Evolutionary conservation across 2,113 vertebrate genomes (phyloP), one percentile per base, ranked within the genome.

Genomic region (Laticauda colubrina): DNA sequence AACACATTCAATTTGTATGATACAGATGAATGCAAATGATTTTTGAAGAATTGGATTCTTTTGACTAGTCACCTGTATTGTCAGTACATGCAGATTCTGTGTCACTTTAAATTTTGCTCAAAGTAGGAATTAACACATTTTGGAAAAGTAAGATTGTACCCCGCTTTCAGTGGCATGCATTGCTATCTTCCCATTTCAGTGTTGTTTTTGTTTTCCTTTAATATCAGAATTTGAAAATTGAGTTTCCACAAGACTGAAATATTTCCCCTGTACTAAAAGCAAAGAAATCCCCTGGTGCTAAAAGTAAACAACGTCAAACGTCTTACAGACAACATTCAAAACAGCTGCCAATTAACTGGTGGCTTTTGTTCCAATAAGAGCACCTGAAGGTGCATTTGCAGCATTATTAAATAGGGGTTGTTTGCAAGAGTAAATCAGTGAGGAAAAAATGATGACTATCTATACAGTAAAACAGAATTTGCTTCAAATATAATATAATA

Each of bases 401-500:
- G 55, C 93, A 91, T 94, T 90, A 91, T 88, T 95, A 94, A n/a
- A 39, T 89, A 29, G 34, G 89, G 15, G 61, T 93, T 94, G 90
- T 61, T 87, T 55, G 55, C 43, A 34, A 5, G 18, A 57, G 23
- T 54, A 20, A 26, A 57, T 43, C 14, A 43, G 5, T 89, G 64
- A 54, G 7, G 34, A n/a, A 39, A 81, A 56, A 81, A 10, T 89
- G 2, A 45, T 29, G 24, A 18, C 8, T 8, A 85, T 43, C 39
- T 34, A 51, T 7, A 54, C n/a, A 56, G 87, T 18, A 39, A 69
- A 4, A 48, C 24, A 23, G n/a, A 51, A 51, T 53, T 23, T 86
- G 5, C 26, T 12, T 55, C 34, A 56, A 87, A 43, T 12, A 81
- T n/a, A 5, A 81, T 2, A 89, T 39, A 54, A 86, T n/a, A 57